Evolutionary conservation across 2,888 invertebrate species (phyloP).

Genomic region (Sarcophaga subvicina): DNA sequence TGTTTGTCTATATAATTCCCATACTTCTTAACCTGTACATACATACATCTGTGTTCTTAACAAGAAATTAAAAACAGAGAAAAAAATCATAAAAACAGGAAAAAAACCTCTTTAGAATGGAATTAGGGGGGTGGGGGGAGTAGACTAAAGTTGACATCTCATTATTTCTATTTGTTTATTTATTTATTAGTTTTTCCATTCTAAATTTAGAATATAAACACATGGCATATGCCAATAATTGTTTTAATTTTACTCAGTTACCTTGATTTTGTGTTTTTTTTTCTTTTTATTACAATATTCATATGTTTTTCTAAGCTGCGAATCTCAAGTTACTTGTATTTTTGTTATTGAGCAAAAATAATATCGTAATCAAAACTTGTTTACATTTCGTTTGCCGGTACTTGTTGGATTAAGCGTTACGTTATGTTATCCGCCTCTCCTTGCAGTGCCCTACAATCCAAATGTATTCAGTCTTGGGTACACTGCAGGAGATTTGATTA

Average conservation of each 20-base stretch:
- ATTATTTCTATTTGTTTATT: neutral
- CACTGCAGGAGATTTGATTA: no score
- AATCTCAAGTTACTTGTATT: no score
- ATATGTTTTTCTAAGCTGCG: neutral
- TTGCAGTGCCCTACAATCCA: no score
- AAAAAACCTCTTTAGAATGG: conserved; percentile 13
- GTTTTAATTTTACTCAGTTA: neutral
- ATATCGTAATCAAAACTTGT: conserved; percentile 62
- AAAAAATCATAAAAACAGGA: neutral
- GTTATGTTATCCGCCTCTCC: neutral
- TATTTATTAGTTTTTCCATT: neutral
- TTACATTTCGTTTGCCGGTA: conserved; percentile 56
- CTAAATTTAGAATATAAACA: neutral
- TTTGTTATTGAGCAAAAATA: conserved; percentile 17
- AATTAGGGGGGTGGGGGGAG: no score
- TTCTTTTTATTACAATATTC: neutral
- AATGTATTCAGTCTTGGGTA: no score
- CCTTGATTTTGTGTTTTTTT: neutral
- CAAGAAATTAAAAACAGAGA: neutral
- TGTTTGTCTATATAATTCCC: neutral
- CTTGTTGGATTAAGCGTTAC: conserved; percentile 26
- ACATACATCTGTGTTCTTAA: neutral
- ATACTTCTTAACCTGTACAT: neutral
- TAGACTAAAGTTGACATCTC: neutral
- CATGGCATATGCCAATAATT: neutral